These are phyloP conservation scores for Megalops cyprinoides DNA, from an alignment of 2,797 vertebrate genomes.

Conservation along the genomic window DNA sequence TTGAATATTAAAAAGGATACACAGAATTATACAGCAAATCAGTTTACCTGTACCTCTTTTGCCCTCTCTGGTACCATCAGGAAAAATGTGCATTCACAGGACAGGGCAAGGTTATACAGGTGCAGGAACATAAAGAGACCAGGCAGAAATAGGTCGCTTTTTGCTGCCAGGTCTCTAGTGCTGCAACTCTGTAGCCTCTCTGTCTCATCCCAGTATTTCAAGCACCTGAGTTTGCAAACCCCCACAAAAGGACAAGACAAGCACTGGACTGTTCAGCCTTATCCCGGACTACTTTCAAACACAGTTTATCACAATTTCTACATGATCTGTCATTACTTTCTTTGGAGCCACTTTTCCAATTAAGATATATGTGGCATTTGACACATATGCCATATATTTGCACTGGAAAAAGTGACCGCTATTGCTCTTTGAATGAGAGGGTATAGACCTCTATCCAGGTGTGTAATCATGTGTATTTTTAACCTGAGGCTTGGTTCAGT, in stretches of 20 bases:
- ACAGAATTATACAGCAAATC: too few relatives aligned
- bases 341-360: not conserved
- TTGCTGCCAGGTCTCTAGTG: not conserved
- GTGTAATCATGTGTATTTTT: slow-evolving; percentile 1
- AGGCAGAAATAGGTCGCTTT: not conserved
- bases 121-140: not conserved
- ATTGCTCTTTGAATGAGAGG: not conserved
- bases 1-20: too few relatives aligned
- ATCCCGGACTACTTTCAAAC: not conserved
- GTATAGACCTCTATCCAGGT: not conserved
- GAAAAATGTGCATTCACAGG: not conserved
- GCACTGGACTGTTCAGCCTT: too few relatives aligned
- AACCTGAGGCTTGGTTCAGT: not conserved
- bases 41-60: not conserved
- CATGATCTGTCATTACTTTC: not conserved
- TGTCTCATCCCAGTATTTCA: not conserved
- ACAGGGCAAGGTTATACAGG: not conserved
- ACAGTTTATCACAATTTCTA: not conserved
- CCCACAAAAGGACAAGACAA: not conserved
- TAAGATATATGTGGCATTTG: slow-evolving; percentile 4
- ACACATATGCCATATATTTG: not conserved
- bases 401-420: not conserved
- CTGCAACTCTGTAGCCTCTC: not conserved
- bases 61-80: not conserved
- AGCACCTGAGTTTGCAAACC: not conserved